A percentile compares a stretch with the other conserved stretches of the same genome.
These are phyloP conservation scores for Eristalis arbustorum DNA, from an alignment of 2,888 invertebrate species.

Conservation along the genomic window DNA sequence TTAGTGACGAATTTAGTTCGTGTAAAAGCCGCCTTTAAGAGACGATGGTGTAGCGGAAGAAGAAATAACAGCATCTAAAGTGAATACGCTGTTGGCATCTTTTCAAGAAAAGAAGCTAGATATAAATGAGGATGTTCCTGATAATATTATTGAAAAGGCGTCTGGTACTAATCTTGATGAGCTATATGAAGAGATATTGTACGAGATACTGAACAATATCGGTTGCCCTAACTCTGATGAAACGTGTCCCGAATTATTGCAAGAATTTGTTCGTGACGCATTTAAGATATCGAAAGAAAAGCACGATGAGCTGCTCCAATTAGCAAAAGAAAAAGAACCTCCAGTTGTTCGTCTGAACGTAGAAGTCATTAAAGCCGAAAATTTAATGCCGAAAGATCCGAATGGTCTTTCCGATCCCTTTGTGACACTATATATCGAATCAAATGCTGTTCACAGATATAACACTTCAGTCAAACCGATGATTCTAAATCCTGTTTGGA, in stretches of 20 bases:
- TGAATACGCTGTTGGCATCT: slow-evolving; percentile 30
- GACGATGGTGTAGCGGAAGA: slow-evolving; percentile 45
- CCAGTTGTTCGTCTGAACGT: slow-evolving; percentile 92
- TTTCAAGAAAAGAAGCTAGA: slow-evolving; percentile 44
- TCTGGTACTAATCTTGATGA: slow-evolving; percentile 83
- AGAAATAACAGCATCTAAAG: slow-evolving; percentile 49
- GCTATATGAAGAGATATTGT: slow-evolving; percentile 90
- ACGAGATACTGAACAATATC: slow-evolving; percentile 91
- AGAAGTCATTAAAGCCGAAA: slow-evolving; percentile 92
- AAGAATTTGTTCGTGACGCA: slow-evolving; percentile 90
- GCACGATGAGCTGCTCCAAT: slow-evolving; percentile 86
- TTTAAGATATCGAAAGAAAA: slow-evolving; percentile 87
- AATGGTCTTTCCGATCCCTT: slow-evolving; percentile 98
- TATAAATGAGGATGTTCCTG: slow-evolving; percentile 46
- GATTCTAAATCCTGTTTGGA: slow-evolving; percentile 96
- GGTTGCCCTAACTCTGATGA: slow-evolving; percentile 88
- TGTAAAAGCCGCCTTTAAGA: too few relatives aligned
- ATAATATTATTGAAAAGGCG: slow-evolving; percentile 54
- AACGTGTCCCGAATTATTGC: slow-evolving; percentile 85
- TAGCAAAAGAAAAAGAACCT: slow-evolving; percentile 89
- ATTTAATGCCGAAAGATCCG: slow-evolving; percentile 90
- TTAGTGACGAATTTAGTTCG: too few relatives aligned
- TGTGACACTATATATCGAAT: slow-evolving; percentile 93
- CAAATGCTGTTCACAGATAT: slow-evolving; percentile 88
- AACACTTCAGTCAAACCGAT: slow-evolving; percentile 95